Base-by-base conservation (phyloP, 2,888 invertebrate species). In the Caenorhabditis japonica region DNA sequence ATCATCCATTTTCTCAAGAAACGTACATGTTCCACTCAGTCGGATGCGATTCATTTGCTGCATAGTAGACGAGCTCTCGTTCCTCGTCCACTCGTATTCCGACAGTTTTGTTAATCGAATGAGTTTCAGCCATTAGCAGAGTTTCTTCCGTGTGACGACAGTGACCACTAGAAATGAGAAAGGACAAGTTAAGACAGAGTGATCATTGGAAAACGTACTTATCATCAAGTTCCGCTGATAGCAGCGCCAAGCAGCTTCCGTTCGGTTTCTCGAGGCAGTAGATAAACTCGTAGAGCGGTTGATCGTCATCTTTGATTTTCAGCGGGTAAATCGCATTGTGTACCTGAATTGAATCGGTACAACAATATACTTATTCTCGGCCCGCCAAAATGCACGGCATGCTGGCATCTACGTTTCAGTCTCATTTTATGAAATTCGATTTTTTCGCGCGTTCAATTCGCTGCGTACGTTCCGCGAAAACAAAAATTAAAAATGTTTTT, bases 91-190 rank as follows among this genome's bases (percentile, higher is more conserved):
- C 76, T n/a, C 76, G 66, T 30, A 81, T 47, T 13, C 62, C 69
- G 7, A 80, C 77, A 15, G 82, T 77, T 61, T 87, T 84, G 62
- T 82, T 73, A 8, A 86, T 78, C 8, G 81, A 72, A n/a, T 47
- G 47, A 4, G 15, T 51, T n/a, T 49, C 51, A 13, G 36, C 25
- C 61, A 66, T 68, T 41, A 68, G 25, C 12, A 25, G 17, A 3
- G 19, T 44, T 17, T 56, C 69, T 23, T 43, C 34, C 15, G 55
- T 61, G 25, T 55, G 72, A 34, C 43, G 38, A 41, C 41, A 39
- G n/a, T 44, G 36, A 4, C 62, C 55, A 38, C 64, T 61, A 7
- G 7, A 30, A 30, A n/a, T n/a, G 30, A 30, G 10, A 30, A 30
- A 30, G 30, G 46, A 13, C 43, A 43, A 53, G 19, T 30, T 12